phyloP scores from a whole-genome alignment of 2,113 vertebrate genomes.

The Menidia beryllina region DNA sequence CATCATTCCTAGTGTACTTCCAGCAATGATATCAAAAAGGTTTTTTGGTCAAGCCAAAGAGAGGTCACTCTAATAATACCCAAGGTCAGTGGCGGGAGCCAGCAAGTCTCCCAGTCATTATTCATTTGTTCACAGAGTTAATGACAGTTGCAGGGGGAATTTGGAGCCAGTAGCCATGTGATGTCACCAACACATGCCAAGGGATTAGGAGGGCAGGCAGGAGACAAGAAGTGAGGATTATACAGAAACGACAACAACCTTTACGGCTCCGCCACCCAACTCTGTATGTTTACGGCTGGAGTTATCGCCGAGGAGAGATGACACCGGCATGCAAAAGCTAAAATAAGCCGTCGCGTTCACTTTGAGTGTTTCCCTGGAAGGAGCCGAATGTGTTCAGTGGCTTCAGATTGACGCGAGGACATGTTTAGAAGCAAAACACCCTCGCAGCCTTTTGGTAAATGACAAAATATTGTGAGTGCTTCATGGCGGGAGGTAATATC shows the following conservation, averaged over 20 bases:
- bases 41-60: conserved; percentile 87
- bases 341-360: background rate
- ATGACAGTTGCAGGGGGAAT: conserved; percentile 89
- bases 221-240: conserved; percentile 86
- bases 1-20: conserved; percentile 78
- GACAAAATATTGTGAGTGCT: conserved; percentile 42
- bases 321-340: background rate
- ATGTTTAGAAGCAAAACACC: conserved; percentile 27
- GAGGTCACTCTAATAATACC: conserved; percentile 91
- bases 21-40: conserved; percentile 86
- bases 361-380: background rate
- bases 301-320: conserved; percentile 17
- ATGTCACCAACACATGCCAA: conserved; percentile 88
- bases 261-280: conserved; percentile 42
- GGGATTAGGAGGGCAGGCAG: conserved; percentile 87
- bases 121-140: conserved; percentile 89
- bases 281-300: conserved; percentile 44
- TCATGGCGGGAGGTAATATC: conserved; percentile 34
- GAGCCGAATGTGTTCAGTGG: conserved; percentile 9
- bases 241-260: conserved; percentile 63
- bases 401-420: conserved; percentile 29
- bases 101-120: conserved; percentile 89
- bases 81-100: conserved; percentile 87
- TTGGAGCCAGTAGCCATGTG: conserved; percentile 85
- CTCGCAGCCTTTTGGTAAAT: conserved; percentile 33